Conservation (phyloP, 2,888 invertebrate genomes). For the Lymantria monacha region DNA sequence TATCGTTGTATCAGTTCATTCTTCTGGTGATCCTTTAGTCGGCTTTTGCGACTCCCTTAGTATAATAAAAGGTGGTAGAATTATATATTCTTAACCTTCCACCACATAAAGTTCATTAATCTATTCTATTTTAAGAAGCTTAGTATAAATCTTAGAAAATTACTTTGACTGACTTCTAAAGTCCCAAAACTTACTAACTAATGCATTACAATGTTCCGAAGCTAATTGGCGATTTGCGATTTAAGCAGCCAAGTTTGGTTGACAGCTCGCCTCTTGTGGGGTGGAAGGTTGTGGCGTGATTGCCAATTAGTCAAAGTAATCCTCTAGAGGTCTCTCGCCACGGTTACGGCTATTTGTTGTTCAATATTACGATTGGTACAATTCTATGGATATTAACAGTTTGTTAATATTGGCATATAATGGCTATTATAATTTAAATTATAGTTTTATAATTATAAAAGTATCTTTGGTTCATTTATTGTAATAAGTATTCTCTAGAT, state of each 20-base stretch:
- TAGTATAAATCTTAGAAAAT: not conserved
- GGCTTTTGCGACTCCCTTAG: too few relatives aligned
- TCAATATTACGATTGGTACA: not conserved
- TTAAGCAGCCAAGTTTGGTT: constrained; percentile 15
- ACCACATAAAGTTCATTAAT: too few relatives aligned
- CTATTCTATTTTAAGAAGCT: not conserved
- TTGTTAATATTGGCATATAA: too few relatives aligned
- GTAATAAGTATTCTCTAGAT: too few relatives aligned
- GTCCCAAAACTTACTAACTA: constrained; percentile 12
- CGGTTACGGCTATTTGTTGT: constrained; percentile 9
- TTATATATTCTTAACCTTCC: too few relatives aligned
- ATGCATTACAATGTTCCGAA: constrained; percentile 23
- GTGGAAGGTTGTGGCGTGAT: constrained; percentile 17
- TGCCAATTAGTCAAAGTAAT: constrained; percentile 33
- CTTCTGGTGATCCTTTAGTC: too few relatives aligned
- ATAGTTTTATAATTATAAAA: too few relatives aligned
- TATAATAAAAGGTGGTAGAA: too few relatives aligned
- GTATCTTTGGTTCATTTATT: too few relatives aligned
- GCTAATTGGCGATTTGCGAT: constrained; percentile 24
- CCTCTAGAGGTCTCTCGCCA: constrained; percentile 14
- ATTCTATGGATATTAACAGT: not conserved
- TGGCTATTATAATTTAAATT: too few relatives aligned
- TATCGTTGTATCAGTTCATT: too few relatives aligned
- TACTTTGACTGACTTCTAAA: not conserved
- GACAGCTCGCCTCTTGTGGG: constrained; percentile 9